A percentile compares a stretch with the other conserved stretches of the same genome.
Evolutionary conservation across 1,140 invertebrate genomes (phyloP).

Genomic region (Tetragnatha versicolor): DNA sequence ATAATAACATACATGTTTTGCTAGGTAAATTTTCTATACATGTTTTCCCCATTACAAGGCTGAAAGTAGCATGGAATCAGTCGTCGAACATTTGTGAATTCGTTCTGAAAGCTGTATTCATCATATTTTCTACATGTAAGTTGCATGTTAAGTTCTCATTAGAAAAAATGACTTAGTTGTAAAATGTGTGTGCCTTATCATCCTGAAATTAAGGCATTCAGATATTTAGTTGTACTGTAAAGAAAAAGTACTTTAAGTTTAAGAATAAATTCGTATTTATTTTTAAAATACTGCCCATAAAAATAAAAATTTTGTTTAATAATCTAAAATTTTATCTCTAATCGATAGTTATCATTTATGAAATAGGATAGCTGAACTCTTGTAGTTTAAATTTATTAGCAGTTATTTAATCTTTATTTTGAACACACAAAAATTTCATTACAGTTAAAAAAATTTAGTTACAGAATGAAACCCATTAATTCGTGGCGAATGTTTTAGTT

Average conservation of each 20-base stretch:
- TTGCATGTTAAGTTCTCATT: not conserved
- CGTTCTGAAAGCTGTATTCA: not conserved
- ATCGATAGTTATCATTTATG: too few species aligned
- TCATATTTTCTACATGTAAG: slow-evolving; percentile 42
- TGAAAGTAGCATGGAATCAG: slow-evolving; percentile 22
- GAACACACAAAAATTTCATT: not conserved
- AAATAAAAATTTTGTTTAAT: not conserved
- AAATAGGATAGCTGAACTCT: too few species aligned
- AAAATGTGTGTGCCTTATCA: not conserved
- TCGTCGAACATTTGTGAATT: slow-evolving; percentile 24
- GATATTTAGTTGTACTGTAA: not conserved
- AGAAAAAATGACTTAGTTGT: not conserved
- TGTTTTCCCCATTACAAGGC: slow-evolving; percentile 15
- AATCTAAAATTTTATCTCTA: too few species aligned
- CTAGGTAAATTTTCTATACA: too few species aligned
- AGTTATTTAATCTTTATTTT: not conserved
- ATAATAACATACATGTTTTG: too few species aligned
- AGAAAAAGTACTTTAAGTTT: not conserved
- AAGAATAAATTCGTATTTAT: not conserved
- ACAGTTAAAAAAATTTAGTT: too few species aligned
- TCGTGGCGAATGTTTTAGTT: too few species aligned
- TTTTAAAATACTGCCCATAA: not conserved
- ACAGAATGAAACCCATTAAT: too few species aligned
- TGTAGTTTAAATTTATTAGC: not conserved
- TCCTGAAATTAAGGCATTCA: not conserved